Conservation (phyloP, 2,888 invertebrate genomes). For the Conchocele bisecta region DNA sequence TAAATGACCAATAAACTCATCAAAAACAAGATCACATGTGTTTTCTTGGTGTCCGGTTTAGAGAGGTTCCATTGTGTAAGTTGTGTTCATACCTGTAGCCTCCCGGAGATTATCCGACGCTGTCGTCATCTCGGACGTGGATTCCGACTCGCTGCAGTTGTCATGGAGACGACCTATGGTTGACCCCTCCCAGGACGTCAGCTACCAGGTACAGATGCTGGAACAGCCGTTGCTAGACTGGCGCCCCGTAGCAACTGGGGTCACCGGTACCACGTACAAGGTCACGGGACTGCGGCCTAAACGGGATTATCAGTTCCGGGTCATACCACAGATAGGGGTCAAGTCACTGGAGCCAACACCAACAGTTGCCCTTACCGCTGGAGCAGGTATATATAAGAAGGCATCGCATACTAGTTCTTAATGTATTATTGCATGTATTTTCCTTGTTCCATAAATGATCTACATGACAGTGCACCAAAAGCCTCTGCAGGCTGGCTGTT, state of each 20-base stretch:
- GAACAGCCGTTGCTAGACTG: slow-evolving; percentile 75
- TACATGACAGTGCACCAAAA: too few relatives aligned
- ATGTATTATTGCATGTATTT: too few relatives aligned
- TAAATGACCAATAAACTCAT: too few relatives aligned
- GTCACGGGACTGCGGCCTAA: slow-evolving; percentile 70
- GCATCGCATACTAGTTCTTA: too few relatives aligned
- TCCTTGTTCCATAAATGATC: too few relatives aligned
- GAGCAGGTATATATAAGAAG: too few relatives aligned
- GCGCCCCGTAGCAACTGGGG: slow-evolving; percentile 84
- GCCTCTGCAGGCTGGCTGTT: too few relatives aligned
- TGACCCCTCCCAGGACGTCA: slow-evolving; percentile 57
- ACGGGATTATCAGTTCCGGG: slow-evolving; percentile 96
- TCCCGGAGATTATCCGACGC: slow-evolving; percentile 29
- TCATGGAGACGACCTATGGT: slow-evolving; percentile 73
- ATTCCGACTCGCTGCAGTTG: slow-evolving; percentile 69
- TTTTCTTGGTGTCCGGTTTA: too few relatives aligned
- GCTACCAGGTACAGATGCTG: slow-evolving; percentile 73
- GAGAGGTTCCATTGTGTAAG: too few relatives aligned
- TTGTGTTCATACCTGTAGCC: slow-evolving; percentile 9
- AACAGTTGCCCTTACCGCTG: slow-evolving; percentile 72
- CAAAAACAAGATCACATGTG: too few relatives aligned
- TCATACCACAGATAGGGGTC: slow-evolving; percentile 97
- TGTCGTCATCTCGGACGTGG: slow-evolving; percentile 56
- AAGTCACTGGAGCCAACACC: slow-evolving; percentile 98
- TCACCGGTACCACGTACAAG: slow-evolving; percentile 68